These are phyloP conservation scores for Apostichopus japonicus DNA, from an alignment of 35 echinoderm and acorn worm species.

Conservation along the genomic window DNA sequence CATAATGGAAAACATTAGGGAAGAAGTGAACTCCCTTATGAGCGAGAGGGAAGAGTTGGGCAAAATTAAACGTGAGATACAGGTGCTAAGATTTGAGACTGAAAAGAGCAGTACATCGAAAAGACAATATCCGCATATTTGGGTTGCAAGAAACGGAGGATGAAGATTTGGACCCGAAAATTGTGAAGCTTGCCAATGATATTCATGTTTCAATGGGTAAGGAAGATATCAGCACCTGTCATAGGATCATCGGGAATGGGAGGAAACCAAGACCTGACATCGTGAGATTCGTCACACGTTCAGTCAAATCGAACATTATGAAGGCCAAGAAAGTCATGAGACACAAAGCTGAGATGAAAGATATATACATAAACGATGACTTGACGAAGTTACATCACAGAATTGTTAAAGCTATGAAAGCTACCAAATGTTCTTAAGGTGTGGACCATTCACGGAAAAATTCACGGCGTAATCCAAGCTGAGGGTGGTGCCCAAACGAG, in stretches of 20 bases:
- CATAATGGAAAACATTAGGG: background rate
- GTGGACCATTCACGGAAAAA: too few species aligned
- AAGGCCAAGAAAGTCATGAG: background rate
- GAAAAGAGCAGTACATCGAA: conserved; percentile 39
- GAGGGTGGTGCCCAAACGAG: too few species aligned
- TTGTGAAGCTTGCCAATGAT: background rate
- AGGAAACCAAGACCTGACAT: conserved; percentile 20
- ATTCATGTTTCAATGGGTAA: background rate
- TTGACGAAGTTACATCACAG: too few species aligned
- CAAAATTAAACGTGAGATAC: background rate
- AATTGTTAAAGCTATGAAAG: too few species aligned
- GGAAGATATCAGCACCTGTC: conserved; percentile 24
- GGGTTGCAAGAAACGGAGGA: conserved; percentile 29
- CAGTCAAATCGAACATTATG: background rate
- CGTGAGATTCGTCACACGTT: conserved; percentile 33
- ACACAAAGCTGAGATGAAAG: background rate
- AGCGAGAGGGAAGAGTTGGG: background rate
- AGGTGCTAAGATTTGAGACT: background rate
- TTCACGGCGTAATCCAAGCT: too few species aligned
- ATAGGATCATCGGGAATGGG: conserved; percentile 8
- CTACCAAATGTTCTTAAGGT: too few species aligned
- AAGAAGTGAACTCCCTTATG: background rate
- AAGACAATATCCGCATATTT: conserved; percentile 30
- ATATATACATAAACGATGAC: conserved; percentile 18
- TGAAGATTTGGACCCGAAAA: conserved; percentile 12